Evolutionary conservation across 2,113 vertebrate genomes (phyloP).

Genomic region (Oenanthe melanoleuca): DNA sequence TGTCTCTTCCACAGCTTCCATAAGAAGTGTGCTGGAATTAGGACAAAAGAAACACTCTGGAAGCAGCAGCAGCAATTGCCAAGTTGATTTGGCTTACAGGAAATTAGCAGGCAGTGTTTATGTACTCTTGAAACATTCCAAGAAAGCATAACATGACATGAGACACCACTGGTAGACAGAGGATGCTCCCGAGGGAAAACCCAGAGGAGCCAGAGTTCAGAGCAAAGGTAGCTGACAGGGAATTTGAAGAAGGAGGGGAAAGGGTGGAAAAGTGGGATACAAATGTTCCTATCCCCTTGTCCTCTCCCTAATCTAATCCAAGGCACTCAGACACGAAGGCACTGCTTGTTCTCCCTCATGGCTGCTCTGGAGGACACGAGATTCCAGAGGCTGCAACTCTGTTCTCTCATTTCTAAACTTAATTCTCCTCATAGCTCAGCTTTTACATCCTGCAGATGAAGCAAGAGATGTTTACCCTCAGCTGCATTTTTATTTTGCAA

Average conservation of each 20-base stretch:
- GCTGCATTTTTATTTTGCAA: slow-evolving; percentile 57
- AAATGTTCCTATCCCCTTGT: not conserved
- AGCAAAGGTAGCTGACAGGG: slow-evolving; percentile 4
- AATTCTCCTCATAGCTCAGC: not conserved
- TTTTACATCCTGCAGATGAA: slow-evolving; percentile 11
- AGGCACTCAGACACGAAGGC: not conserved
- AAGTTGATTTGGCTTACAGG: slow-evolving; percentile 59
- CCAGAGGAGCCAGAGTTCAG: slow-evolving; percentile 30
- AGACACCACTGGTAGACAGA: slow-evolving; percentile 44
- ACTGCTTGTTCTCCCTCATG: not conserved
- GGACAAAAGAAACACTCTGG: slow-evolving; percentile 58
- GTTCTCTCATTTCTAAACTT: not conserved
- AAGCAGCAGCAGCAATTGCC: slow-evolving; percentile 32
- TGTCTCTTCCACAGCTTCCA: slow-evolving; percentile 27
- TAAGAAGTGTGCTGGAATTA: slow-evolving; percentile 31
- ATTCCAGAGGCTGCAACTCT: not conserved
- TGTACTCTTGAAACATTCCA: slow-evolving; percentile 58
- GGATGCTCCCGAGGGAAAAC: slow-evolving; percentile 32
- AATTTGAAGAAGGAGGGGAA: not conserved
- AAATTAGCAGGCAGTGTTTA: slow-evolving; percentile 58
- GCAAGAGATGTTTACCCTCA: slow-evolving; percentile 43
- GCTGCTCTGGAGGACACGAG: not conserved
- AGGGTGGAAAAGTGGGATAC: not conserved
- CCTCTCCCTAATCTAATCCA: not conserved
- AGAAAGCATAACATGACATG: slow-evolving; percentile 62